Evolutionary conservation across 2,888 invertebrate species (phyloP), one percentile per base, ranked within the genome.

Genomic region (Pandemis corylana): DNA sequence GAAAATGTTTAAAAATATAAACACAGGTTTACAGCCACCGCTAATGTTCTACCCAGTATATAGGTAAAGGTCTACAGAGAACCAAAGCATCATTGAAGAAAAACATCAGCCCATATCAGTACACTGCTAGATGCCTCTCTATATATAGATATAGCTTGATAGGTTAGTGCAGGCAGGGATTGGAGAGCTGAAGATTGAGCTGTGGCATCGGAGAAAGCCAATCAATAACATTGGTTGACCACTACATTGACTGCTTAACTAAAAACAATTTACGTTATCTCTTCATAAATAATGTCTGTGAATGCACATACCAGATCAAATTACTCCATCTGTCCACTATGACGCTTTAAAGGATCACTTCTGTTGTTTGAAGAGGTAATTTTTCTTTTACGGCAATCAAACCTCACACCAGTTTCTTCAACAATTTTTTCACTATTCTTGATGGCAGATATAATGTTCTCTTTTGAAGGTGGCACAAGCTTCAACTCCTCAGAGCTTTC

Each of bases 351-450:
- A 78, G 81, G 82, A 78, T 93, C 91, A 83, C 81, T 79, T 76
- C 82, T 83, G 68, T 88, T 88, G 83, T 80, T 80, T 56, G 88
- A 51, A 44, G 12, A 86, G 12, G 87, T 85, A 71, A 89, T 90
- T 84, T 91, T 92, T 64, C 93, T 84, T 82, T 94, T 94, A 42
- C 94, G 87, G 4, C 85, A 89, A 77, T 93, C 92, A 86, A 93
- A 93, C 67, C 90, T 80, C 12, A 94, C 87, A 74, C 94, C 94
- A 56, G 94, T 91, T 72, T 90, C 92, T 75, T 92, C 89, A 28
- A 94, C 92, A 51, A 94, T 90, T 77, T 85, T 90, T 83, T 93
- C 94, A 88, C 94, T 94, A 77, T 91, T 93, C 81, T 91, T 89
- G 56, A 94, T 94, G 46, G 94, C 94, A 71, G 91, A 86, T 76